Evolutionary conservation across 2,113 vertebrate species (phyloP).

Genomic region (Pao palembangensis): DNA sequence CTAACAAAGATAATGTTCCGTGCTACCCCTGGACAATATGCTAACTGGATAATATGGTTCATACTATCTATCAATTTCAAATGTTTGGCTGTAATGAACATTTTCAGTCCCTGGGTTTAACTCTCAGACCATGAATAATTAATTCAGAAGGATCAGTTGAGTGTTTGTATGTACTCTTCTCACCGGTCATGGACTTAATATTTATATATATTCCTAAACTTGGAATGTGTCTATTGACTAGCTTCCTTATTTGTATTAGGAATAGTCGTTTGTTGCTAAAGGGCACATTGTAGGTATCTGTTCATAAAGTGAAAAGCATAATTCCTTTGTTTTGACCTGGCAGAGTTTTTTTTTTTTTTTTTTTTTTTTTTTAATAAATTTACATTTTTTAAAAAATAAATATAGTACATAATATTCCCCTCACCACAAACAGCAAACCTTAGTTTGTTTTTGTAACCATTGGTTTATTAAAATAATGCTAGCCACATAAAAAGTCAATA

Average conservation of each 20-base stretch:
- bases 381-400: no score
- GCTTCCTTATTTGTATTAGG: conserved; percentile 3
- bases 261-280: conserved; percentile 3
- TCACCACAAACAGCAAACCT: no score
- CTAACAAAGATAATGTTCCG: not conserved
- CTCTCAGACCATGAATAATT: conserved; percentile 3
- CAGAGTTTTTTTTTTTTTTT: not conserved
- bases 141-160: not conserved
- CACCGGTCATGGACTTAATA: conserved; percentile 2
- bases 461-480: no score
- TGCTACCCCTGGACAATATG: not conserved
- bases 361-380: no score
- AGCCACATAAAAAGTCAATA: no score
- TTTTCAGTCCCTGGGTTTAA: not conserved
- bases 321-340: not conserved
- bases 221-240: not conserved
- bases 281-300: not conserved
- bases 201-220: conserved; percentile 2
- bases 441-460: no score
- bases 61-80: not conserved
- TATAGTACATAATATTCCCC: no score
- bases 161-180: not conserved
- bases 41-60: not conserved
- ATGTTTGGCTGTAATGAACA: not conserved
- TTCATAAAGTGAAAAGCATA: not conserved